These are phyloP conservation scores for Dendronephthya gigantea DNA, from an alignment of 64 coral and sea anemone species.

Conservation along the genomic window DNA sequence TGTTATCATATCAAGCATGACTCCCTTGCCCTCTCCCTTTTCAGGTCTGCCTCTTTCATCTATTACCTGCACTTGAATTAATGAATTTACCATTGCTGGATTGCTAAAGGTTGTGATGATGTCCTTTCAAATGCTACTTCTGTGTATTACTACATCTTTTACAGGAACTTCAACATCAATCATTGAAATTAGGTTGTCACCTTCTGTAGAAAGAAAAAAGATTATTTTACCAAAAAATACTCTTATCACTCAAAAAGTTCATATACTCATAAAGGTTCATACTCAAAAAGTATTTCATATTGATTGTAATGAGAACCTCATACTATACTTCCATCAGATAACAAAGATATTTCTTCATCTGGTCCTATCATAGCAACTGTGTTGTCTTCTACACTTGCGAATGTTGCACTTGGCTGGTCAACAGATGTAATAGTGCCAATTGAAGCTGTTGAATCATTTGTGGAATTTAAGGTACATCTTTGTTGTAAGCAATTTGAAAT, in stretches of 20 bases:
- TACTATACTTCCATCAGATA: background rate
- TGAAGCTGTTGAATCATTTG: too few relatives aligned
- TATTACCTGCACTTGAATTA: background rate
- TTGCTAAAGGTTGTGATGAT: background rate
- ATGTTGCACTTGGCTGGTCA: background rate
- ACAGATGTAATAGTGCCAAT: background rate
- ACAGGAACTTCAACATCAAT: background rate
- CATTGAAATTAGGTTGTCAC: background rate
- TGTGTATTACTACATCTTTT: background rate
- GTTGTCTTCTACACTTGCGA: too few relatives aligned
- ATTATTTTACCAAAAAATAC: background rate
- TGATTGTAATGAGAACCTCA: background rate
- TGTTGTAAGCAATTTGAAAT: too few relatives aligned
- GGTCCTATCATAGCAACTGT: background rate
- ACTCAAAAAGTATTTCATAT: background rate
- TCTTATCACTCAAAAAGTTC: background rate
- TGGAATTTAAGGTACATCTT: too few relatives aligned
- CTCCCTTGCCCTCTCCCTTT: background rate
- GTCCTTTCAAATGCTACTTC: background rate
- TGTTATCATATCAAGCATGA: background rate
- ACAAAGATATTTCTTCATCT: background rate
- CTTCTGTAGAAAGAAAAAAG: background rate
- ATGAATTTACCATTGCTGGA: background rate
- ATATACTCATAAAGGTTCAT: background rate
- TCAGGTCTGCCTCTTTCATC: background rate